phyloP scores from a whole-genome alignment of 2,797 vertebrate genomes.

The Botia almorhae region DNA sequence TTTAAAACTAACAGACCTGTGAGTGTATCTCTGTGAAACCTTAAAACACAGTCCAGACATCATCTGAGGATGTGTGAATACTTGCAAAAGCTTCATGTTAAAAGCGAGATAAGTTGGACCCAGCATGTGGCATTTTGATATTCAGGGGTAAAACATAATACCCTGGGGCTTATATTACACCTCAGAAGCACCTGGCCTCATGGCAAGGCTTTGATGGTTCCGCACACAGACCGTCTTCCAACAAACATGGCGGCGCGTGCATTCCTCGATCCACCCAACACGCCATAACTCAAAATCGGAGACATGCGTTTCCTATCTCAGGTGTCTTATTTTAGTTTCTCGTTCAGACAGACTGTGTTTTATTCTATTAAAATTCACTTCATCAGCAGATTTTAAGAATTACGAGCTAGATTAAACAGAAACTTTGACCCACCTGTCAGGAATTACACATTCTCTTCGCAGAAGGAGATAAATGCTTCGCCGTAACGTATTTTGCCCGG shows the following conservation, averaged over 20 bases:
- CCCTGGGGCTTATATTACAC: constrained; percentile 44
- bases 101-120: constrained; percentile 43
- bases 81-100: constrained; percentile 30
- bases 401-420: constrained; percentile 82
- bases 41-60: constrained; percentile 26
- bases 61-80: constrained; percentile 41
- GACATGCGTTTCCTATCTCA: constrained; percentile 70
- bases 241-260: constrained; percentile 52
- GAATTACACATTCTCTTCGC: constrained; percentile 81
- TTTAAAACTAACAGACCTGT: background rate
- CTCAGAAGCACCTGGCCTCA: constrained; percentile 47
- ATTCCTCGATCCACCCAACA: constrained; percentile 58
- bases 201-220: constrained; percentile 54
- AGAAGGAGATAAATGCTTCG: constrained; percentile 83
- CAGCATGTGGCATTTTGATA: constrained; percentile 40
- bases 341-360: constrained; percentile 74
- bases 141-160: constrained; percentile 52
- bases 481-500: constrained; percentile 71
- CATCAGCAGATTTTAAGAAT: constrained; percentile 82
- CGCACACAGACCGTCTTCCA: constrained; percentile 28
- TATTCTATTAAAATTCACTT: constrained; percentile 80
- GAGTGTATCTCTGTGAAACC: background rate
- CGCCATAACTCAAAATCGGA: constrained; percentile 61
- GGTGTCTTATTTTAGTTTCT: constrained; percentile 70
- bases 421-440: constrained; percentile 85